Percentiles rank a stretch among this genome's conserved stretches.
Conservation (phyloP, 2,888 invertebrate genomes). For the Pristionchus exspectatus region DNA sequence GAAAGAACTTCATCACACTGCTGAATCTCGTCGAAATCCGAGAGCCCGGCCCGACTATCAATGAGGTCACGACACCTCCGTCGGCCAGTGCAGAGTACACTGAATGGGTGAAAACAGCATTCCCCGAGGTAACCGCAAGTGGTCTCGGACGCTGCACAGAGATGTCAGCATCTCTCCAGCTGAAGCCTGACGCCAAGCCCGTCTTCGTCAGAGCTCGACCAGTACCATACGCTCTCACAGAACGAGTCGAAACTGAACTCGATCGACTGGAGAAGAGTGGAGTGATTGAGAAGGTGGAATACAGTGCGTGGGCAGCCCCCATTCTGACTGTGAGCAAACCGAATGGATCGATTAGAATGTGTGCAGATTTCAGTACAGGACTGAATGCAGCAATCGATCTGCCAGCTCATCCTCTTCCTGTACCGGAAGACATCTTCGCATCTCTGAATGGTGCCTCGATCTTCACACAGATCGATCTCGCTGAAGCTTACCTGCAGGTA, state of each 20-base stretch:
- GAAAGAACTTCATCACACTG: no score
- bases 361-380: constrained; percentile 63
- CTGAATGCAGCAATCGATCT: constrained; percentile 60
- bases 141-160: constrained; percentile 58
- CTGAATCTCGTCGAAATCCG: no score
- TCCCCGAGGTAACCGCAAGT: neutral
- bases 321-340: neutral
- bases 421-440: no score
- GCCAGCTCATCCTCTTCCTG: no score
- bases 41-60: no score
- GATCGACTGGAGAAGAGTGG: constrained; percentile 58
- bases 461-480: constrained; percentile 58
- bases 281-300: constrained; percentile 51
- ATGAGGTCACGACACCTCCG: no score
- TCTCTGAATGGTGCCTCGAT: no score
- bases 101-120: no score
- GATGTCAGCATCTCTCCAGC: constrained; percentile 26
- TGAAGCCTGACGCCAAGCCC: constrained; percentile 58
- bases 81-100: no score
- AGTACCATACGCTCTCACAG: constrained; percentile 60
- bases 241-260: constrained; percentile 62
- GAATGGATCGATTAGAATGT: constrained; percentile 59
- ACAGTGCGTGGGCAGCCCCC: neutral
- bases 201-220: constrained; percentile 61
- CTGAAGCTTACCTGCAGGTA: constrained; percentile 66